These are phyloP conservation scores for Illadopsis cleaveri DNA, from an alignment of 2,113 vertebrate species.

Conservation along the genomic window DNA sequence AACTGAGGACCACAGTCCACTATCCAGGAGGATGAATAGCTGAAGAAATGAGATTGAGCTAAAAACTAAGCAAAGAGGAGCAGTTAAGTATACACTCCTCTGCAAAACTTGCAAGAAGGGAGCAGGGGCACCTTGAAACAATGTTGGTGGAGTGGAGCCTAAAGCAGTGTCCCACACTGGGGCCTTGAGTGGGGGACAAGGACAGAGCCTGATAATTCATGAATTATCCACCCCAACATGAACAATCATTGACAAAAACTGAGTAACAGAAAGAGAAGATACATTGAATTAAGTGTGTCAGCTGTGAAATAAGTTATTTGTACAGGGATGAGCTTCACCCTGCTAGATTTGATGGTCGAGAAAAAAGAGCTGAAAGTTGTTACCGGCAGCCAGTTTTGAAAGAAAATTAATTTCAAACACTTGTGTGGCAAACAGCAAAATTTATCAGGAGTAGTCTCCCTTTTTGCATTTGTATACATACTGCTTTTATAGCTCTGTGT, in stretches of 20 bases:
- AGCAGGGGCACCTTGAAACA: background rate
- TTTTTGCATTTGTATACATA: background rate
- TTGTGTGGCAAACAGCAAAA: background rate
- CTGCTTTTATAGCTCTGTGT: background rate
- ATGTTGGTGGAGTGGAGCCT: background rate
- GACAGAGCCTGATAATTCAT: background rate
- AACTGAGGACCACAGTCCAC: background rate
- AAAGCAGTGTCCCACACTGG: background rate
- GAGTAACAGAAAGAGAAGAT: background rate
- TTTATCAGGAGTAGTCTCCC: background rate
- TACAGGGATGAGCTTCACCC: background rate
- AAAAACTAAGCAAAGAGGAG: background rate
- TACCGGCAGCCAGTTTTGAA: background rate
- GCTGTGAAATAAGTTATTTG: background rate
- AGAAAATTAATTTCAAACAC: constrained; percentile 27
- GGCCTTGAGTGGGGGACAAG: too few relatives aligned
- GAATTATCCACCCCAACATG: background rate
- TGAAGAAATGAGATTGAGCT: background rate
- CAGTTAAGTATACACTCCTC: background rate
- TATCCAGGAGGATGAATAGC: background rate
- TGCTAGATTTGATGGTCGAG: background rate
- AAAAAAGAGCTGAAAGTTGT: background rate
- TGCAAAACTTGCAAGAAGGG: background rate
- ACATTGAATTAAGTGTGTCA: background rate
- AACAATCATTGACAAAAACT: background rate